These are phyloP conservation scores for Eufriesea mexicana DNA, from an alignment of 1,140 invertebrate species.

Conservation along the genomic window DNA sequence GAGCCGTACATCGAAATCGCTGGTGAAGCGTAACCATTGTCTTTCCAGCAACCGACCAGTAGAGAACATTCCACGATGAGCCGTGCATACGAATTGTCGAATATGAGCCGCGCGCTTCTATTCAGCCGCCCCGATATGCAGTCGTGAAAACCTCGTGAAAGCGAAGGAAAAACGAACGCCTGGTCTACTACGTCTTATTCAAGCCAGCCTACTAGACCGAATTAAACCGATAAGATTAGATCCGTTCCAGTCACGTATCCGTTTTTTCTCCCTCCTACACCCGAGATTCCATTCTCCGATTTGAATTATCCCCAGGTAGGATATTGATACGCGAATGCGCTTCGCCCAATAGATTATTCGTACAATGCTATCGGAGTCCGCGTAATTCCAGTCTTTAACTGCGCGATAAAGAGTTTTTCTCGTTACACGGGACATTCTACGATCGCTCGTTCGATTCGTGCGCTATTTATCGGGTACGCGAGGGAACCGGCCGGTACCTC, in stretches of 20 bases:
- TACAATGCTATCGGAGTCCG: not conserved
- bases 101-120: constrained; percentile 59
- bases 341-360: not conserved
- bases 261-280: not conserved
- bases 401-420: not conserved
- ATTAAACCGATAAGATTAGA: constrained; percentile 47
- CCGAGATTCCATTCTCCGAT: too few species aligned
- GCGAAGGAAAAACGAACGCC: constrained; percentile 2
- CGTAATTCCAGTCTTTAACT: constrained; percentile 22
- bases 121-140: constrained; percentile 54
- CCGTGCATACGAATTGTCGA: constrained; percentile 61
- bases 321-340: not conserved
- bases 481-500: too few species aligned
- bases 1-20: constrained; percentile 23
- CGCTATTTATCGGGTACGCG: too few species aligned
- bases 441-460: not conserved
- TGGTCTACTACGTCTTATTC: constrained; percentile 37
- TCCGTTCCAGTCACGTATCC: constrained; percentile 25
- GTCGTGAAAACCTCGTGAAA: constrained; percentile 47
- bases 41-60: constrained; percentile 35
- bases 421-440: not conserved
- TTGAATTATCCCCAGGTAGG: not conserved
- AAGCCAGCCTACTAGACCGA: constrained; percentile 13
- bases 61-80: constrained; percentile 47
- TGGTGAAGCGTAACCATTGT: constrained; percentile 55